These are phyloP conservation scores for Volucella zonaria DNA, from an alignment of 2,888 invertebrate genomes.

Conservation along the genomic window DNA sequence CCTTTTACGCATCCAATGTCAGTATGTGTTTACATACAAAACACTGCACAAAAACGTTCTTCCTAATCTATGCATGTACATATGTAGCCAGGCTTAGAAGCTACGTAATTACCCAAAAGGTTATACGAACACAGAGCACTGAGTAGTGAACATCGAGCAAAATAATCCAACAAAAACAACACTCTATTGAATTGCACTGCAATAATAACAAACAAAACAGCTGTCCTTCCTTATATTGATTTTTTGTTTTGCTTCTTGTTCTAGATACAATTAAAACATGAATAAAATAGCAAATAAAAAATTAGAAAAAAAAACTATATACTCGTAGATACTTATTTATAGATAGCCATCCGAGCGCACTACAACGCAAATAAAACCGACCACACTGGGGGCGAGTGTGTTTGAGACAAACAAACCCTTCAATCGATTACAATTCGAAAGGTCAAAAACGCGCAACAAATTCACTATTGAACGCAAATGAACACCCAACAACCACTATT, in stretches of 20 bases:
- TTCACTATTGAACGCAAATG: neutral
- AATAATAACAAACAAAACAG: constrained; percentile 70
- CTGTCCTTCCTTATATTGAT: constrained; percentile 71
- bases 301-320: constrained; percentile 13
- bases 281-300: constrained; percentile 23
- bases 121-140: constrained; percentile 12
- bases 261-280: neutral
- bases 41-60: constrained; percentile 26
- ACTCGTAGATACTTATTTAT: constrained; percentile 36
- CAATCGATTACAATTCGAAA: constrained; percentile 60
- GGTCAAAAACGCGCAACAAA: constrained; percentile 48
- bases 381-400: neutral
- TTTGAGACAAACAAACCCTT: constrained; percentile 47
- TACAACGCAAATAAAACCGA: neutral
- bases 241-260: constrained; percentile 31
- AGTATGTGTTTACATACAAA: neutral
- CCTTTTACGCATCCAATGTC: constrained; percentile 60
- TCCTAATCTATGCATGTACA: constrained; percentile 23
- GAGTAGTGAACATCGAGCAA: too few relatives aligned
- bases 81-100: constrained; percentile 50
- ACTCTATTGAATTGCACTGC: constrained; percentile 29
- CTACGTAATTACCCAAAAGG: constrained; percentile 53
- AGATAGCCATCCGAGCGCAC: constrained; percentile 52
- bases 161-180: too few relatives aligned
- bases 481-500: neutral